Evolutionary conservation across 2,888 invertebrate genomes (phyloP), one percentile per base, ranked within the genome.

Genomic region (Cantharis rustica): DNA sequence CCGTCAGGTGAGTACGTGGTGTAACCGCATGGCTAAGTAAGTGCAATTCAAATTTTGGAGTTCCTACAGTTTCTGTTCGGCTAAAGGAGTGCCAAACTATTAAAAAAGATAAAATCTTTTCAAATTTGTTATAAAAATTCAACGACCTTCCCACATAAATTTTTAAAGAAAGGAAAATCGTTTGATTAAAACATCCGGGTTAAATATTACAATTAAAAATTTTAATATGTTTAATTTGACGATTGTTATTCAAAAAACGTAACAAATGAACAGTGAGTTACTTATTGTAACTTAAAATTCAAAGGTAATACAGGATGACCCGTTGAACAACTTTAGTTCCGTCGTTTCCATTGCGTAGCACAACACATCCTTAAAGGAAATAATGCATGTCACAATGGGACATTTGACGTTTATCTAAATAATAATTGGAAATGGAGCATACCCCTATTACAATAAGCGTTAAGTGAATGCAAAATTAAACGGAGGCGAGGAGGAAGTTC

Each of bases 281-380:
- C 47, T 47, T 47, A 47, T 47, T 47, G 10, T 13, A 17, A 66
- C 17, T 66, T 66, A 23, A 20, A 66, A 66, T 66, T 66, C 75
- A 72, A 23, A 15, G 47, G 71, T 61, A 70, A 79, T 69, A 70
- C 26, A 16, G 70, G 31, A 16, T 73, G 80, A 80, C 79, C 80
- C 68, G 71, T 73, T 80, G 73, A 75, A 71, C 75, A 76, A 76
- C 69, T 78, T 75, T 77, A 76, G 75, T 77, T 80, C 80, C 80
- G 80, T 64, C 75, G 80, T 66, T 66, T 13, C 20, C 20, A 66
- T 64, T 64, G 10, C 20, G 10, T 10, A 10, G 16, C 10, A 16
- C 17, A 63, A 16, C 16, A 63, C 63, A 63, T 66, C 64, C 64
- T 66, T 66, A 20, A n/a, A 20, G 64, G 64, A 66, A 66, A 20